These are phyloP conservation scores for Tetragonisca angustula DNA, from an alignment of 2,888 invertebrate species.

Conservation along the genomic window DNA sequence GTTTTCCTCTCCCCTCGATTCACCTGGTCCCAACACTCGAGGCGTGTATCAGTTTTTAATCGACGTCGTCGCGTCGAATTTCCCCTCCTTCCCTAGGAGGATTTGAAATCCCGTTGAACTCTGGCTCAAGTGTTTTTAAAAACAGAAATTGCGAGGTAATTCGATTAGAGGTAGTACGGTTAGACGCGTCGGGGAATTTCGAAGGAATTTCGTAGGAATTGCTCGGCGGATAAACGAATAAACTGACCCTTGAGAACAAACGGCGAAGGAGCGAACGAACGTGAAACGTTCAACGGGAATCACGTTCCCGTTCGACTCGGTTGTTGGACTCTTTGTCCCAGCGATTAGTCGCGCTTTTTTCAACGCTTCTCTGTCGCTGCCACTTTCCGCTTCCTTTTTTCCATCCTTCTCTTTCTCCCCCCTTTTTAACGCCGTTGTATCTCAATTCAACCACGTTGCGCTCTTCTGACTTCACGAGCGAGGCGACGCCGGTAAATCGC, in stretches of 20 bases:
- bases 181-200: conserved; percentile 15
- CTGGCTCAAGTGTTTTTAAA: conserved; percentile 23
- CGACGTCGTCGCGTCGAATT: conserved; percentile 40
- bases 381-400: background rate
- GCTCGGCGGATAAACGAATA: conserved; percentile 17
- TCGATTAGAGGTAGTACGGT: background rate
- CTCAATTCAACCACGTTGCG: background rate
- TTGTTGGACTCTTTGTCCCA: background rate
- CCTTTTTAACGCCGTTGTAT: background rate
- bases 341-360: background rate
- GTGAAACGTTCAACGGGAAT: background rate
- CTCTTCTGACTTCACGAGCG: background rate
- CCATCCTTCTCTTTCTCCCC: fast-evolving
- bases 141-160: conserved; percentile 24
- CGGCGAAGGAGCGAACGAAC: background rate
- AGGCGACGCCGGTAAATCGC: background rate
- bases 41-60: conserved; percentile 63
- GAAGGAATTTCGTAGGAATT: conserved; percentile 19
- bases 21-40: background rate
- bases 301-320: background rate
- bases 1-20: background rate
- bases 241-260: background rate
- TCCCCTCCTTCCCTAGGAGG: background rate
- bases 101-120: conserved; percentile 23
- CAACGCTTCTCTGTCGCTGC: background rate